These are phyloP conservation scores for Micromussa lordhowensis DNA, from an alignment of 92 coral and sea anemone genomes.

Conservation along the genomic window DNA sequence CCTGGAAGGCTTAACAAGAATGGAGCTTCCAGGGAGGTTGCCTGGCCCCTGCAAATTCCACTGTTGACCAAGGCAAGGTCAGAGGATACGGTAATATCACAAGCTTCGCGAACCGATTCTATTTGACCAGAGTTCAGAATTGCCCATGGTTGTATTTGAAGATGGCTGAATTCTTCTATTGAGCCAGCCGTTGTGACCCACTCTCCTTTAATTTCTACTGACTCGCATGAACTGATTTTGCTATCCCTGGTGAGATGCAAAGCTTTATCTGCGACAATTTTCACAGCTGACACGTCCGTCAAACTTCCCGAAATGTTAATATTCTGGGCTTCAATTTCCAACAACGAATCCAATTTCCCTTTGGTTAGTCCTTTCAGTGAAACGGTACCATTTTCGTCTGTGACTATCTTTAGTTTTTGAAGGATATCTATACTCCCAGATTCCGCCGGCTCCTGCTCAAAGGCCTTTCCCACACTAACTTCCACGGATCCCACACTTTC, in stretches of 20 bases:
- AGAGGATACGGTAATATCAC: slow-evolving; percentile 53
- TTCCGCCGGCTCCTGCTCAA: slow-evolving; percentile 50
- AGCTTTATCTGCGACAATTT: slow-evolving; percentile 49
- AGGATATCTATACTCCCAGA: slow-evolving; percentile 42
- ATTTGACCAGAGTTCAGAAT: slow-evolving; percentile 69
- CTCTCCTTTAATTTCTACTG: slow-evolving; percentile 66
- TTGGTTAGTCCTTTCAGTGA: slow-evolving; percentile 57
- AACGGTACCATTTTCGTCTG: slow-evolving; percentile 58
- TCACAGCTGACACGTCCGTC: slow-evolving; percentile 46
- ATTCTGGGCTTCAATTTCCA: slow-evolving; percentile 59
- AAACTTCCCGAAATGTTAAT: slow-evolving; percentile 57
- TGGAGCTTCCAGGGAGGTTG: slow-evolving; percentile 68
- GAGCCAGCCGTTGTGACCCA: slow-evolving; percentile 74
- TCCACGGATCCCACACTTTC: slow-evolving; percentile 67
- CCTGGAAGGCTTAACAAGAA: slow-evolving; percentile 70
- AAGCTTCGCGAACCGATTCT: slow-evolving; percentile 51
- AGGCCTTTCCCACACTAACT: slow-evolving; percentile 50
- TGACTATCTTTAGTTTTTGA: slow-evolving; percentile 44
- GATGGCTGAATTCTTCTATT: slow-evolving; percentile 49
- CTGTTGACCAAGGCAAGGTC: slow-evolving; percentile 75
- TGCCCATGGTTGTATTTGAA: slow-evolving; percentile 73
- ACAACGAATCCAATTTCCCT: slow-evolving; percentile 48
- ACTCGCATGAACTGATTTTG: slow-evolving; percentile 57
- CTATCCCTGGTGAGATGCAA: slow-evolving; percentile 56
- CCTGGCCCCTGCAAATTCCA: slow-evolving; percentile 69